phyloP scores from a whole-genome alignment of 30 jellyfish, hydroid and myxozoan species.

The Haliclystus octoradiatus region DNA sequence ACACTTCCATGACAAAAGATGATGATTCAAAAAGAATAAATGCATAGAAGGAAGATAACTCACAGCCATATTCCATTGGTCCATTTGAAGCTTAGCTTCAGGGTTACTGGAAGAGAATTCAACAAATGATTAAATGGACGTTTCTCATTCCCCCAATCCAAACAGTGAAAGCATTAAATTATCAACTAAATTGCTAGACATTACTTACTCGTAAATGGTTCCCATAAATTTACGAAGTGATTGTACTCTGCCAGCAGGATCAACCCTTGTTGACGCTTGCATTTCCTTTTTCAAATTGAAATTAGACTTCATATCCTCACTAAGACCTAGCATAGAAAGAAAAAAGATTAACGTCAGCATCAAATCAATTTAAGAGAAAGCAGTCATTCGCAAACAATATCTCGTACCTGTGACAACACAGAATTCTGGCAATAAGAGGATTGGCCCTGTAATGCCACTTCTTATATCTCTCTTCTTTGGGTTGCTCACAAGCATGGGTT shows the following conservation, averaged over 20 bases:
- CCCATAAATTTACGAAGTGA: slow-evolving; percentile 39
- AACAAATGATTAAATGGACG: no score
- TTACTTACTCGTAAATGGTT: slow-evolving; percentile 20
- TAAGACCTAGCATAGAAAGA: slow-evolving; percentile 39
- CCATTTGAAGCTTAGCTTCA: slow-evolving; percentile 46
- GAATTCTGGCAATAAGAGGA: slow-evolving; percentile 59
- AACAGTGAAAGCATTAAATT: background rate
- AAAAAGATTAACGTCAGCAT: background rate
- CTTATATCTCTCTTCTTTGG: slow-evolving; percentile 74
- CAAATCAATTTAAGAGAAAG: background rate
- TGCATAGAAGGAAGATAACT: no score
- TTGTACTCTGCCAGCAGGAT: slow-evolving; percentile 72
- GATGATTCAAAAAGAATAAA: no score
- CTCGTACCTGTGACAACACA: slow-evolving; percentile 63
- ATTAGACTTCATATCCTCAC: slow-evolving; percentile 73
- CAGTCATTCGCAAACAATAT: background rate
- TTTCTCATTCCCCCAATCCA: no score
- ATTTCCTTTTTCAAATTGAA: slow-evolving; percentile 71
- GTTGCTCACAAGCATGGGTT: slow-evolving; percentile 72
- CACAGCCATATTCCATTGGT: slow-evolving; percentile 58
- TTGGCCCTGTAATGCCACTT: slow-evolving; percentile 62
- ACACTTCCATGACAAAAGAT: background rate
- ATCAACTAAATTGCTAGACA: background rate
- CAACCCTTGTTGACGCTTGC: slow-evolving; percentile 71
- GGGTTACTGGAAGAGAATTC: slow-evolving; percentile 10